Conservation (phyloP, 92 coral and sea anemone species). For the Phenganax stokvisi region DNA sequence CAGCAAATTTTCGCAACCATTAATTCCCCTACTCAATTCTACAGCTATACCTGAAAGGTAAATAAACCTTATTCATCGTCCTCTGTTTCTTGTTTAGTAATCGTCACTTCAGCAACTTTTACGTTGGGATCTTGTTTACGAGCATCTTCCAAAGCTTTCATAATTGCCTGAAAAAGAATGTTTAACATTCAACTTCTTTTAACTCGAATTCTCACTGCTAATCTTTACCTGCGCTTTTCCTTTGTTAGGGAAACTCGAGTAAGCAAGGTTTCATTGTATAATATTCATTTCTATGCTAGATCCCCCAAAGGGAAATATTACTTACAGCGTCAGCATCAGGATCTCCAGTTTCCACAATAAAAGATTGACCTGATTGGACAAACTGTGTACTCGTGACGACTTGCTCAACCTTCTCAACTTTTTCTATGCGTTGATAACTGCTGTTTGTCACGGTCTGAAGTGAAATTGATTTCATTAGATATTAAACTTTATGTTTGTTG, state of each 20-base stretch:
- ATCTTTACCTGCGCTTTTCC: too few species aligned
- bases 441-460: constrained; percentile 67
- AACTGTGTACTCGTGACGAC: constrained; percentile 64
- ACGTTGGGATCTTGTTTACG: constrained; percentile 83
- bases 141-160: constrained; percentile 88
- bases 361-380: constrained; percentile 64
- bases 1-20: too few species aligned
- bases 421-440: constrained; percentile 39
- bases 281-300: background rate
- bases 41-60: too few species aligned
- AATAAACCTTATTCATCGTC: constrained; percentile 43
- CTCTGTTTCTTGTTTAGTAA: constrained; percentile 63
- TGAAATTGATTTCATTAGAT: background rate
- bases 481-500: background rate
- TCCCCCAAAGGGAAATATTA: background rate
- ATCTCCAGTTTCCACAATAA: constrained; percentile 89
- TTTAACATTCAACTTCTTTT: background rate
- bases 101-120: constrained; percentile 86
- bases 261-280: too few species aligned
- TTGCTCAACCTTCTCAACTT: constrained; percentile 64
- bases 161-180: constrained; percentile 58
- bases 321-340: constrained; percentile 89
- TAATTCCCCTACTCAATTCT: too few species aligned
- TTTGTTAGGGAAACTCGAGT: too few species aligned
- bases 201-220: too few species aligned